Evolutionary conservation across 2,113 vertebrate genomes (phyloP), one percentile per base, ranked within the genome.

Genomic region (Pteruthius melanotis): DNA sequence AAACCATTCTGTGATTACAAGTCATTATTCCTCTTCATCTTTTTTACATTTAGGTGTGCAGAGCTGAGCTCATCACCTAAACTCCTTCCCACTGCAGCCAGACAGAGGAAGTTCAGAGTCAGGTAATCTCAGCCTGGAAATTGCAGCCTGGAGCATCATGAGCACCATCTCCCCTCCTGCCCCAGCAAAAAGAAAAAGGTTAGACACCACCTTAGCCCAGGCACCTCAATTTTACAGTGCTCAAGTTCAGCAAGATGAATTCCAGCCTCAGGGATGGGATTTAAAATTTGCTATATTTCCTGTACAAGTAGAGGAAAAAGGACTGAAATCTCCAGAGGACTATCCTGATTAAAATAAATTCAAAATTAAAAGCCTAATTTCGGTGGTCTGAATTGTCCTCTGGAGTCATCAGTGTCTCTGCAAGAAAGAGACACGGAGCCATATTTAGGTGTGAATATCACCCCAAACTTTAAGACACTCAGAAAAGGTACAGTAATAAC

Each of bases 311-410:
- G 26, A 30, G 27, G 37, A 16, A 64, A 39, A 80, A 76, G 47
- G 26, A 23, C 33, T 11, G 33, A 56, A 31, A 53, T 22, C 72
- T 83, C 71, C 53, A 56, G 86, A 69, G 74, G 16, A 44, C 61
- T 60, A 79, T 15, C 28, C 54, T 0, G 0, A 56, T 4, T 30
- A 45, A 83, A 82, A 64, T 8, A 66, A 71, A n/a, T 65, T 15
- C 12, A n/a, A 53, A 94, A 77, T 65, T 54, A 70, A 91, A 74
- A 87, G 50, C 20, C 80, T 89, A 59, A 71, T 59, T 78, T 57
- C 1, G 2, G 26, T 31, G 37, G 39, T 78, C 26, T 70, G 65
- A 85, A 70, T 6, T 1, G 4, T 35, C 18, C 21, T 50, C 76
- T 59, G 61, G 61, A 71, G 56, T 19, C 61, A 56, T 28, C 28